Conservation (phyloP, 2,113 vertebrate genomes). For the Pluvianellus socialis region DNA sequence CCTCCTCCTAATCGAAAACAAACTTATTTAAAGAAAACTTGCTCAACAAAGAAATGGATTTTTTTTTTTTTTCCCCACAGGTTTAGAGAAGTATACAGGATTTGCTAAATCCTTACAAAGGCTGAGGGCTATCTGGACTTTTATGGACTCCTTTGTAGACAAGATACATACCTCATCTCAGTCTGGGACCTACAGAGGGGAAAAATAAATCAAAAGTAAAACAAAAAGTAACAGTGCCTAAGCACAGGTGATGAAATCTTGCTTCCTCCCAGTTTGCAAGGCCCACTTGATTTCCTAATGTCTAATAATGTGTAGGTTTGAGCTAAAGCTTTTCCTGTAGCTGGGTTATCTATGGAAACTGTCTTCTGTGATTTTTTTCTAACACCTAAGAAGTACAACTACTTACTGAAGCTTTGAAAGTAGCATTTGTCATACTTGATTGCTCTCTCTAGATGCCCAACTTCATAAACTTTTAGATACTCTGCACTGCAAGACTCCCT, state of each 20-base stretch:
- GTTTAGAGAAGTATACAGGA: not conserved
- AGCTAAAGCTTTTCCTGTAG: not conserved
- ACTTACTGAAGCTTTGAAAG: not conserved
- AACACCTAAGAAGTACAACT: not conserved
- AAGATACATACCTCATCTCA: not conserved
- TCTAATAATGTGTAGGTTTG: not conserved
- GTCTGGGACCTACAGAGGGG: accelerated
- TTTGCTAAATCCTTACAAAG: not conserved
- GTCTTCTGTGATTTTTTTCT: not conserved
- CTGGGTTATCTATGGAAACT: not conserved
- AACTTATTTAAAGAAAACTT: not conserved
- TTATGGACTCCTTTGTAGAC: not conserved
- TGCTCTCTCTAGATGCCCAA: not conserved
- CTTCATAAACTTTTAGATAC: not conserved
- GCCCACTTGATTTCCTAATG: not conserved
- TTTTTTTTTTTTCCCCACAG: not conserved
- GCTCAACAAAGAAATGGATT: not conserved
- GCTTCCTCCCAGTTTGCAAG: not conserved
- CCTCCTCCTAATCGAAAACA: not conserved
- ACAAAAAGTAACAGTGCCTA: not conserved
- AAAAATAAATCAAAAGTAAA: not conserved
- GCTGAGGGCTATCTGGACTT: not conserved
- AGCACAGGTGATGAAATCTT: not conserved
- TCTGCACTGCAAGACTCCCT: not conserved
- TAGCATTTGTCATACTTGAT: not conserved